A percentile compares a stretch with the other conserved stretches of the same genome.
phyloP scores from a whole-genome alignment of 2,888 invertebrate species.

The Schrankia costaestrigalis region DNA sequence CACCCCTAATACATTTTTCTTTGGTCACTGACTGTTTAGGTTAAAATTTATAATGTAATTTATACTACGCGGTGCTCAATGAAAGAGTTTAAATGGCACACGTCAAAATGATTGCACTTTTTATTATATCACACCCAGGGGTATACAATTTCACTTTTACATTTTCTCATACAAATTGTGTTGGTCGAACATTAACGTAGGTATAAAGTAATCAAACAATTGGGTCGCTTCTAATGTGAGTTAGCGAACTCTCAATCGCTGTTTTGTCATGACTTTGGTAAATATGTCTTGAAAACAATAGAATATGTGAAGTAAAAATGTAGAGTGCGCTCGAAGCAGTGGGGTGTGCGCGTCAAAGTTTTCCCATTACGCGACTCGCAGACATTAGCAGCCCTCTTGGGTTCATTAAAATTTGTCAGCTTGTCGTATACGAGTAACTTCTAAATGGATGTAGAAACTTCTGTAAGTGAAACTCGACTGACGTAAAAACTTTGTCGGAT shows the following conservation, averaged over 20 bases:
- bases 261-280: constrained; percentile 42
- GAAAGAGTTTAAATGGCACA: constrained; percentile 71
- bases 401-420: constrained; percentile 81
- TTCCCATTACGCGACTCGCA: constrained; percentile 74
- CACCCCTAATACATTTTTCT: constrained; percentile 67
- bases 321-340: constrained; percentile 23
- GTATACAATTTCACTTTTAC: constrained; percentile 50
- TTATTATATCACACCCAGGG: constrained; percentile 60
- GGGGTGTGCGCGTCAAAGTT: constrained; percentile 54
- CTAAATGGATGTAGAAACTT: constrained; percentile 78
- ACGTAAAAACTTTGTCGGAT: constrained; percentile 75
- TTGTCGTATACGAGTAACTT: constrained; percentile 74
- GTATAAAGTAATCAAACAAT: constrained; percentile 44
- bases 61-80: constrained; percentile 51
- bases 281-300: constrained; percentile 60
- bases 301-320: constrained; percentile 52
- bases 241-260: constrained; percentile 40
- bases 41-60: constrained; percentile 76
- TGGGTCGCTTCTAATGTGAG: constrained; percentile 42
- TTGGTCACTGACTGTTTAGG: constrained; percentile 65
- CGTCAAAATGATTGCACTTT: constrained; percentile 70
- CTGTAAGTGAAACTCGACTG: constrained; percentile 77
- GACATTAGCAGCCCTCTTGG: constrained; percentile 78
- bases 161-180: constrained; percentile 18
- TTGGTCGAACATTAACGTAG: constrained; percentile 16